Base-by-base conservation (phyloP, 2,888 invertebrate species). In the Poecilobothrus nobilitatus region DNA sequence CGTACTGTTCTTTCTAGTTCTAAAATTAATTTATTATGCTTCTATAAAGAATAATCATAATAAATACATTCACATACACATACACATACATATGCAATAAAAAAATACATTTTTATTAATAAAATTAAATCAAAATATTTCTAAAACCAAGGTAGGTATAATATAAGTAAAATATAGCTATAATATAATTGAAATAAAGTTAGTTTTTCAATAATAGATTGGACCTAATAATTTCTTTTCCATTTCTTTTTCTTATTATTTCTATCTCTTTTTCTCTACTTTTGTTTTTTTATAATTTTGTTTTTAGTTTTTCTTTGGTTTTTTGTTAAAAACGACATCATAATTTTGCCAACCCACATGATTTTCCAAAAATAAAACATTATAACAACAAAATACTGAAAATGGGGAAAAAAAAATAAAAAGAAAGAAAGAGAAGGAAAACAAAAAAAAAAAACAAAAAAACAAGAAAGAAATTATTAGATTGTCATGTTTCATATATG, bases 171-270 rank as follows among this genome's bases (percentile, higher is more conserved):
- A n/a, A n/a, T n/a, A n/a, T n/a, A n/a, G n/a, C n/a, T n/a, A 27
- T 27, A 27, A 27, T 27, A 27, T 53, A 53, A 53, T 53, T 12
- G 15, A 53, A 53, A 53, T 53, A 53, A 53, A 53, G 53, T 53
- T 53, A 53, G n/a, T 53, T 53, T 53, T 53, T 53, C 53, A 53
- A 53, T 53, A 53, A 53, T 53, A 53, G 53, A 53, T 53, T 53
- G 18, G 18, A 53, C 53, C n/a, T 53, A 8, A n/a, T n/a, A 53
- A 18, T 53, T 53, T 53, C 18, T 53, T 18, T 53, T 41, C 7
- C 41, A 12, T 41, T 41, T 41, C 41, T 12, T 41, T 41, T 41
- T 41, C 2, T 41, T 10, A 37, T 37, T 27, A 27, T 41, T 41
- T 41, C 41, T 41, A 41, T 41, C 15, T 41, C 41, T 41, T 41